Conservation (phyloP, 2,113 vertebrate species). For the Solea senegalensis region DNA sequence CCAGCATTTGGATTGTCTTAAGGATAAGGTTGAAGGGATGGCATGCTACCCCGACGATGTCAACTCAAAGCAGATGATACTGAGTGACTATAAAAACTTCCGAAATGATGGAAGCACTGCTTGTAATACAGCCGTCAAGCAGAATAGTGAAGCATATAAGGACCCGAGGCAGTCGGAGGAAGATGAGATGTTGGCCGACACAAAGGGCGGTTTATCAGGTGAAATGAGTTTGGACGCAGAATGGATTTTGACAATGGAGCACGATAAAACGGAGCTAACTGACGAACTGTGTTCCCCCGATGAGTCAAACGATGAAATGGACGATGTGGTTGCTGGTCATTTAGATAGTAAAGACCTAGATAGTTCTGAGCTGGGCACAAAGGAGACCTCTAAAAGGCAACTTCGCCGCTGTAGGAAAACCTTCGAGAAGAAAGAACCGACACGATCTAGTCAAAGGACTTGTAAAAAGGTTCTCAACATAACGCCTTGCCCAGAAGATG, state of each 20-base stretch:
- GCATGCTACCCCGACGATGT: conserved; percentile 1
- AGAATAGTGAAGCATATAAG: conserved; percentile 24
- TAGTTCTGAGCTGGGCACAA: neutral
- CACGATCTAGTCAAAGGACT: conserved; percentile 52
- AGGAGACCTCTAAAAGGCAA: conserved; percentile 5
- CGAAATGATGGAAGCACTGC: neutral
- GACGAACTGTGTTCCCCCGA: conserved; percentile 4
- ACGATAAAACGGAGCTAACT: neutral
- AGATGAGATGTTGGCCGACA: conserved; percentile 6
- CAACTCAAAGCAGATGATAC: conserved; percentile 27
- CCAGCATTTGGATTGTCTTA: conserved; percentile 43
- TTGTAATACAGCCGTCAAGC: conserved; percentile 15
- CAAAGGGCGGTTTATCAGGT: conserved; percentile 30
- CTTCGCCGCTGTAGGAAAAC: conserved; percentile 10
- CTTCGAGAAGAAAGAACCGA: conserved; percentile 34
- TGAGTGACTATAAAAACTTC: conserved; percentile 18
- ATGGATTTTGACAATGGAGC: neutral
- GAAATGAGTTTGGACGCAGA: conserved; percentile 33
- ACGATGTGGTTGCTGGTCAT: conserved; percentile 14
- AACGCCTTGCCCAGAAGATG: neutral
- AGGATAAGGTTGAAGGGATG: conserved; percentile 16
- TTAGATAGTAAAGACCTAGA: conserved; percentile 12
- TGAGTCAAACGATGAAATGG: conserved; percentile 21
- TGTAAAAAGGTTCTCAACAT: conserved; percentile 50
- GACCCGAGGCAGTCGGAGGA: conserved; percentile 19